These are phyloP conservation scores for Melanogrammus aeglefinus DNA, from an alignment of 2,797 vertebrate genomes.

Conservation along the genomic window DNA sequence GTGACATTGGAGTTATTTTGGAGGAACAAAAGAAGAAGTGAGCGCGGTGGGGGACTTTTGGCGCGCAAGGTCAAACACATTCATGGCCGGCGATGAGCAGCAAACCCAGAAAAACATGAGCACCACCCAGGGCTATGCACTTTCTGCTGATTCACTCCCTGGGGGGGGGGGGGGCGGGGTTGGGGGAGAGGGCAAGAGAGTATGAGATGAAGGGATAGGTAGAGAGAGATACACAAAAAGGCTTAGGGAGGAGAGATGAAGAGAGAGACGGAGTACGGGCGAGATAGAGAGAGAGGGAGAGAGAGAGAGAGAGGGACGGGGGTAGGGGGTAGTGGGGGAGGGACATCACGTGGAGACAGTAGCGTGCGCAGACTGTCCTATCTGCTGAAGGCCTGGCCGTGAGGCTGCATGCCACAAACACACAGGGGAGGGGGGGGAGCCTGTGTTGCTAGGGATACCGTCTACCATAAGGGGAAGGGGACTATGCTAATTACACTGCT, in stretches of 20 bases:
- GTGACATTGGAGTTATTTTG: constrained; percentile 46
- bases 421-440: not conserved
- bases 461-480: not conserved
- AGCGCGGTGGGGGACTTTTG: constrained; percentile 54
- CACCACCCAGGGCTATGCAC: constrained; percentile 5
- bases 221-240: not conserved
- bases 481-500: not conserved
- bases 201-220: not conserved
- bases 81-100: constrained; percentile 45
- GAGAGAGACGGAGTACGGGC: not conserved
- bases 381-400: not conserved
- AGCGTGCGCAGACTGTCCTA: not conserved
- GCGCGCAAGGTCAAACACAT: constrained; percentile 39
- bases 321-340: too few species aligned
- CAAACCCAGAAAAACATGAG: constrained; percentile 30
- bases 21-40: constrained; percentile 63
- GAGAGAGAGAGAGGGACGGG: not conserved
- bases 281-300: not conserved
- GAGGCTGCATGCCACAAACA: not conserved
- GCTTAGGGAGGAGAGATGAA: not conserved
- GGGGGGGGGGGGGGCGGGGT: not conserved
- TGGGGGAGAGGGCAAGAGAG: not conserved
- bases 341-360: not conserved
- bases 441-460: not conserved
- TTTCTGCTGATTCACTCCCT: not conserved